Conservation (phyloP, 2,113 vertebrate genomes). For the Calidris pugnax region DNA sequence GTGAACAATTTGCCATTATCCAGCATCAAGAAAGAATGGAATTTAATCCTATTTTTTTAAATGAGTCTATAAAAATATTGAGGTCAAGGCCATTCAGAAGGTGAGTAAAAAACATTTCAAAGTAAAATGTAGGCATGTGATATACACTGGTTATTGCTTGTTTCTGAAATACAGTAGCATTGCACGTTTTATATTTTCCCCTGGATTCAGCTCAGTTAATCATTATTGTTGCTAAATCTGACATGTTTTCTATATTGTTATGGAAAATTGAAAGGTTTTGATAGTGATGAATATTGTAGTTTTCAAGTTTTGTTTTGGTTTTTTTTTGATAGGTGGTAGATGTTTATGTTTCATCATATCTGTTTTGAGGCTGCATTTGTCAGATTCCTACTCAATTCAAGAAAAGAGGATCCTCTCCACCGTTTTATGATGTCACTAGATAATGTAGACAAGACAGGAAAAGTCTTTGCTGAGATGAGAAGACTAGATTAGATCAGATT, state of each 20-base stretch:
- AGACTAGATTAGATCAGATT: background rate
- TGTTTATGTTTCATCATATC: background rate
- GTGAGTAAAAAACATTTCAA: background rate
- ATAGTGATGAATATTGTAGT: background rate
- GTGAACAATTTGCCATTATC: background rate
- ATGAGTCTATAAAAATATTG: background rate
- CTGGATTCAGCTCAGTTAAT: background rate
- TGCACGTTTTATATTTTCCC: background rate
- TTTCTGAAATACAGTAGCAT: background rate
- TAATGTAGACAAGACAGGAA: background rate
- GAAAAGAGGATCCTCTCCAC: background rate
- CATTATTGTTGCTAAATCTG: slow-evolving; percentile 2
- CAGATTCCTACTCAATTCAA: background rate
- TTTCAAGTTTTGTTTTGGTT: background rate
- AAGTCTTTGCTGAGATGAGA: background rate
- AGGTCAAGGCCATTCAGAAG: background rate
- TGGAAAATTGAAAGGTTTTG: background rate
- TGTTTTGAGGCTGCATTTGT: background rate
- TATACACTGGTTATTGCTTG: background rate
- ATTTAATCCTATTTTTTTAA: background rate
- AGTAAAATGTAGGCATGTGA: background rate
- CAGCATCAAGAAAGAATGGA: background rate
- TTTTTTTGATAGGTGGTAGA: background rate
- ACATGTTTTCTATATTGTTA: background rate
- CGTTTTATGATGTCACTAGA: background rate